Base-by-base conservation (phyloP, 2,888 invertebrate genomes). In the Arge pagana region DNA sequence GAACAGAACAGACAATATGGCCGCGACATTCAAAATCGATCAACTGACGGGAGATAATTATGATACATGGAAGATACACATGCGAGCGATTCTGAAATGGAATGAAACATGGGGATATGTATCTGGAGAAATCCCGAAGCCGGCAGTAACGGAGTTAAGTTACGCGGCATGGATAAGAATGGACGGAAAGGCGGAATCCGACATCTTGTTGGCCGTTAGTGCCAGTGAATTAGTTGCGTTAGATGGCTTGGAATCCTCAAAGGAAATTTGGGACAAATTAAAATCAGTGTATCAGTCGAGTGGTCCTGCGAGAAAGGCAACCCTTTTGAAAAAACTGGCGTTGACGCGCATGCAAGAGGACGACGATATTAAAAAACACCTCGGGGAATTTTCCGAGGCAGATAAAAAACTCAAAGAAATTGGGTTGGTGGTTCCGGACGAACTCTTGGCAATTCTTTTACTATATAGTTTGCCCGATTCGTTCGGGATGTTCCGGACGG, bases 101-200 rank as follows among this genome's bases (percentile, higher is more conserved):
- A 60, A 59, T 48, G 55, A 57, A 37, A 30, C 48, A 28, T 60
- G 57, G 60, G 54, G 49, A 21, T 58, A 57, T 30, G 59, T 56
- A 7, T 39, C 51, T 3, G 56, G 56, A 8, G 50, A 31, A 3
- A 57, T 39, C 8, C 26, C 40, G 4, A 45, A 42, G 36, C 51
- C 54, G 36, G 8, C n/a, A 10, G 24, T 15, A 6, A 7, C 41
- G 8, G 48, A 13, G n/a, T 3, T 30, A 24, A 18, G 16, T 18
- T 31, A 23, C 3, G 31, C 10, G 7, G 21, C 50, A 16, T 56
- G 59, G 54, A 35, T 11, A 10, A 51, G 48, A 23, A 41, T 13
- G n/a, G 60, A 60, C 41, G 40, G 36, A n/a, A 55, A 56, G 37
- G 58, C 55, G 2, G 35, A 48, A 36, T 53, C 60, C 8, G 55